Percentiles rank a stretch among this genome's conserved stretches.
These are phyloP conservation scores for Neelides sp. DNA, from an alignment of 1,140 invertebrate genomes.

Conservation along the genomic window DNA sequence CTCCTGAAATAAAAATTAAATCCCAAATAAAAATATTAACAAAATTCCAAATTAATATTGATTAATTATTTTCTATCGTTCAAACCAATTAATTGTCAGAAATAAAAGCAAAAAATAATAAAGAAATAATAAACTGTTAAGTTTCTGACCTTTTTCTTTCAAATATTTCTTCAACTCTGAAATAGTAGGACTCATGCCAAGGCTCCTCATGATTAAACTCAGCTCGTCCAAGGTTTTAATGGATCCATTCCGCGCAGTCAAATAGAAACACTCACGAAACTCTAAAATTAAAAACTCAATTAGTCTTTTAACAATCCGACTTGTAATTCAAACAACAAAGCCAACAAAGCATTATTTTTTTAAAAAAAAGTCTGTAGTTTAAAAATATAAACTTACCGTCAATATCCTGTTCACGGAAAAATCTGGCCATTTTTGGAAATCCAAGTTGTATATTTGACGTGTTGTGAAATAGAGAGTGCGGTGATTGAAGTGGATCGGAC, in stretches of 20 bases:
- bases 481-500: too few species aligned
- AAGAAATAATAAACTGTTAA: too few species aligned
- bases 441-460: too few species aligned
- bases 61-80: slow-evolving; percentile 8
- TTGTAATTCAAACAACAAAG: slow-evolving; percentile 3
- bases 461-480: too few species aligned
- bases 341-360: not conserved
- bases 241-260: slow-evolving; percentile 75
- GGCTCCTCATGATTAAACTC: slow-evolving; percentile 74
- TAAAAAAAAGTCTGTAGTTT: slow-evolving; percentile 1
- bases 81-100: not conserved
- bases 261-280: slow-evolving; percentile 85
- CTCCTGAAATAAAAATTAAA: slow-evolving; percentile 43
- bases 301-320: not conserved
- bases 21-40: slow-evolving; percentile 9
- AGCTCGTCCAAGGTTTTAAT: slow-evolving; percentile 78
- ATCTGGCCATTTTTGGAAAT: slow-evolving; percentile 38
- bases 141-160: slow-evolving; percentile 58
- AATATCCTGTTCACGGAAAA: slow-evolving; percentile 41
- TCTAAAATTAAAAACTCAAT: slow-evolving; percentile 42
- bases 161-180: slow-evolving; percentile 74
- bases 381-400: slow-evolving; percentile 36
- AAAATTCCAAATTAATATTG: not conserved
- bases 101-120: too few species aligned
- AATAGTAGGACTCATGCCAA: slow-evolving; percentile 84